Conservation (phyloP, 2,888 invertebrate genomes). For the Ophonus ardosiacus region DNA sequence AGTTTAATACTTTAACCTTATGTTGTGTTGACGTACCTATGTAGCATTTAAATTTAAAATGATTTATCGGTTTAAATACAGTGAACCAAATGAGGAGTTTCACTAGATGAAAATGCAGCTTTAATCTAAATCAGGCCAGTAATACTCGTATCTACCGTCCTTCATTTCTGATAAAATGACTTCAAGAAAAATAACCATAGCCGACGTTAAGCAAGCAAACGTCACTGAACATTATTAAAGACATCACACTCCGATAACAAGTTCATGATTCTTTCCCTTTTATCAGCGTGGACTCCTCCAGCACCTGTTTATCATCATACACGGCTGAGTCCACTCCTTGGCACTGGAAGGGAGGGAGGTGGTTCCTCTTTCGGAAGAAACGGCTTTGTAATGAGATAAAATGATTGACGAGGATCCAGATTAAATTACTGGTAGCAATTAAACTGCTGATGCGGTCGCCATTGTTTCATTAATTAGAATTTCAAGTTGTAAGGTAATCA, state of each 20-base stretch:
- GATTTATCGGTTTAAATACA: background rate
- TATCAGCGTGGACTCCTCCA: slow-evolving; percentile 33
- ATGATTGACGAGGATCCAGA: slow-evolving; percentile 60
- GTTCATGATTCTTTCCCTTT: slow-evolving; percentile 8
- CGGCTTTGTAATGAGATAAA: slow-evolving; percentile 57
- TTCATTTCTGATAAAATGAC: slow-evolving; percentile 6
- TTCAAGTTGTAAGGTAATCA: slow-evolving; percentile 48
- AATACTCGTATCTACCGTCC: background rate
- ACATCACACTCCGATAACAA: slow-evolving; percentile 38
- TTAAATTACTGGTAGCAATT: slow-evolving; percentile 61
- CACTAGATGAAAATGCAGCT: background rate
- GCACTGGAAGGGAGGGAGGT: background rate
- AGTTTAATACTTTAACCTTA: too few relatives aligned
- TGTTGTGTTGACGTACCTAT: too few relatives aligned
- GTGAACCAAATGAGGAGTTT: background rate
- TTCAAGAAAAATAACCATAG: slow-evolving; percentile 21
- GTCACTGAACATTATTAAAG: slow-evolving; percentile 37
- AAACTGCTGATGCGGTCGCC: slow-evolving; percentile 52
- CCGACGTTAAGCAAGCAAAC: slow-evolving; percentile 22
- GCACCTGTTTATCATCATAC: slow-evolving; percentile 44
- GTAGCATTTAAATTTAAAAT: too few relatives aligned
- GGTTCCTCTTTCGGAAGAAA: slow-evolving; percentile 17
- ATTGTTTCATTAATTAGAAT: slow-evolving; percentile 60
- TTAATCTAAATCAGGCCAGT: background rate
- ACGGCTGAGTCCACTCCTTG: slow-evolving; percentile 1